Percentiles rank a stretch among this genome's conserved stretches.
Conservation (phyloP, 2,797 vertebrate genomes). For the Cryptoprocta ferox region DNA sequence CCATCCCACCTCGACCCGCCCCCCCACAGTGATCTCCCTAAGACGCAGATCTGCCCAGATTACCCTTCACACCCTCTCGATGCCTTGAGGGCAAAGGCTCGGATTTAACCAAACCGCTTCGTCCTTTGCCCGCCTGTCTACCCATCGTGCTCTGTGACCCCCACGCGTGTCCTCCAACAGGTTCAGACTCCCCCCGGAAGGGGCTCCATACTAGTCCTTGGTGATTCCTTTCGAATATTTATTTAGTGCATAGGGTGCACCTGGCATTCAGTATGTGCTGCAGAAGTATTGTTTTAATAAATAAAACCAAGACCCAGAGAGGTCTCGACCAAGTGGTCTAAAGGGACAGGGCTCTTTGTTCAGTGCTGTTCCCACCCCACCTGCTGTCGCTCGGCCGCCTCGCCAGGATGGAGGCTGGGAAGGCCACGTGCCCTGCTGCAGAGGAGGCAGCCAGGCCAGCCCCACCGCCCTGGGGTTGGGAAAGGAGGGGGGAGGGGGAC, state of each 20-base stretch:
- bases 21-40: background rate
- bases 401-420: background rate
- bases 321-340: background rate
- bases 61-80: background rate
- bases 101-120: accelerated
- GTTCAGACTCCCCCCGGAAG: background rate
- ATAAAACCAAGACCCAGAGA: background rate
- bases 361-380: background rate
- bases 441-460: background rate
- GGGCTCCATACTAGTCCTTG: background rate
- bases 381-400: background rate
- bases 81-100: background rate
- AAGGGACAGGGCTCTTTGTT: background rate
- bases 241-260: background rate
- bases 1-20: background rate
- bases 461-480: background rate
- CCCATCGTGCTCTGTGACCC: background rate
- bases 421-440: background rate
- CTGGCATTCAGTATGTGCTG: background rate
- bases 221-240: background rate
- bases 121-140: background rate
- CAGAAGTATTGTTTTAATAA: background rate
- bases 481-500: background rate
- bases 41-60: background rate
- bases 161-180: background rate